Evolutionary conservation across 2,113 vertebrate genomes (phyloP), one percentile per base, ranked within the genome.

Genomic region (Peucedramus taeniatus): DNA sequence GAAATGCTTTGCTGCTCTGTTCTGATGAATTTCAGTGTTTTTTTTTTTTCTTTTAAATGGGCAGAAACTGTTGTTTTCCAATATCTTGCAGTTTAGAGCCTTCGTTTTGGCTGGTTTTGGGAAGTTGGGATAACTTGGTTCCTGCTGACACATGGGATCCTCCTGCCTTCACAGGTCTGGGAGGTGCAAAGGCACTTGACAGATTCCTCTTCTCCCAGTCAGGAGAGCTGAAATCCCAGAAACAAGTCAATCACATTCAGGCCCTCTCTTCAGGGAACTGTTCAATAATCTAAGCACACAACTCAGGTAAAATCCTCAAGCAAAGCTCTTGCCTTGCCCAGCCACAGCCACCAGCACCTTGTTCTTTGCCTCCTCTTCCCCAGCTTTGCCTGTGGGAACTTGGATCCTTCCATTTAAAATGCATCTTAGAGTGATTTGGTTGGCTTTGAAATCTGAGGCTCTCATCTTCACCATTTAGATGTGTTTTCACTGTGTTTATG

Each of bases 101-200:
- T 61, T 82, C 9, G 23, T 44, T 75, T 26, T 27, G 68, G 13
- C 39, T 84, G 59, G 2, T 9, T 79, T 83, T 68, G 49, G 47
- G 15, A 14, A 26, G 39, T 1, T 44, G 78, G 44, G 44, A 2
- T 53, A 33, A 20, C 28, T 53, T n/a, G 12, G 23, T 19, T 72
- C 28, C 39, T 72, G 5, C 27, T 15, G 53, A 8, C 7, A 20
- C 0, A 0, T 0, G 3, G 42, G 57, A 28, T 57, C 68, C 72
- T 72, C 27, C 49, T 0, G 0, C 10, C n/a, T 33, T 71, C 16
- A 1, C 1, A 3, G 24, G 13, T 16, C 31, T 61, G 53, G 27
- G 8, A 56, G n/a, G 28, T 31, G 17, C 59, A 70, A 8, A 59
- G 57, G 54, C 31, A 22, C 30, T 42, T 31, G 33, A 6, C n/a